phyloP scores from a whole-genome alignment of 2,797 vertebrate genomes.

The Ambastaia sidthimunki region DNA sequence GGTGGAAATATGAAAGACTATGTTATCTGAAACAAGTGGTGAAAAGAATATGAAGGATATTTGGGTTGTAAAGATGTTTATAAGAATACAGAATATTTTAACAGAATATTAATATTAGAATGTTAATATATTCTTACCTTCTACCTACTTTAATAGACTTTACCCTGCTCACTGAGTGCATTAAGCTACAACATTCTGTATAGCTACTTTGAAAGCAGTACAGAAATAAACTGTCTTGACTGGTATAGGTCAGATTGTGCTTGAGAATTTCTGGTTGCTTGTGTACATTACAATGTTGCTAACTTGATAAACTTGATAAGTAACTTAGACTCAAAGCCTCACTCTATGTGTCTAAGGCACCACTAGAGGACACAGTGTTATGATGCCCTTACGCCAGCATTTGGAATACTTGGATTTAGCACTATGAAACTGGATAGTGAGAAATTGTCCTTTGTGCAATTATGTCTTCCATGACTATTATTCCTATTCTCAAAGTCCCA shows the following conservation, averaged over 20 bases:
- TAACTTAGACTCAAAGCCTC: background rate
- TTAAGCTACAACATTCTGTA: background rate
- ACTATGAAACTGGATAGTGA: constrained; percentile 43
- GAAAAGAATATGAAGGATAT: too few relatives aligned
- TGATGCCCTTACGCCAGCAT: constrained; percentile 37
- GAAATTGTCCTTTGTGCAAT: constrained; percentile 47
- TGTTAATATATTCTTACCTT: background rate
- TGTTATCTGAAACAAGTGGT: too few relatives aligned
- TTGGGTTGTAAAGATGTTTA: too few relatives aligned
- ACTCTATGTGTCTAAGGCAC: background rate
- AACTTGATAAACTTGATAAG: background rate
- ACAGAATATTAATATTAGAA: background rate
- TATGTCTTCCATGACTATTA: constrained; percentile 44
- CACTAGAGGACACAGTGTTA: constrained; percentile 43
- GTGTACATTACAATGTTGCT: background rate
- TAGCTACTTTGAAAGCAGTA: background rate
- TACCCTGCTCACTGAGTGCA: background rate
- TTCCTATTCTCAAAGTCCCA: constrained; percentile 46
- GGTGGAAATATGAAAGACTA: too few relatives aligned
- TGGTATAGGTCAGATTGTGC: background rate
- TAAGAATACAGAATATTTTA: too few relatives aligned
- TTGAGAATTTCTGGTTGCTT: background rate
- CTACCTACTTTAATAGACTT: background rate
- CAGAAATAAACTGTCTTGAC: background rate
- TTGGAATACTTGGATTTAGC: constrained; percentile 25